A percentile compares a stretch with the other conserved stretches of the same genome.
phyloP scores from a whole-genome alignment of 2,888 invertebrate genomes.

The Diarsia brunnea region DNA sequence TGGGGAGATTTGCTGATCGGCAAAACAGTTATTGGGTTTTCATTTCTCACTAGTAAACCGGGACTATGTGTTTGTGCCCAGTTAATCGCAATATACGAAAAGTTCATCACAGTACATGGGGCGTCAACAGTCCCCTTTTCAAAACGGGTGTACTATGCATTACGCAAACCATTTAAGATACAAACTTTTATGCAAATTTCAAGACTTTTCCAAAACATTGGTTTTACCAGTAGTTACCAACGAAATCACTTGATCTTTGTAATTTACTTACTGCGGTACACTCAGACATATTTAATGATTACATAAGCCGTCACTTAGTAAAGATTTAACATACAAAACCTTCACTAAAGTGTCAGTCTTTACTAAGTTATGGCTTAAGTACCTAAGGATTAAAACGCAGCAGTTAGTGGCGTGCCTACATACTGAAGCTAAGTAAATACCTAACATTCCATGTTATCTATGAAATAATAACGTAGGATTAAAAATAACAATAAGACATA shows the following conservation, averaged over 20 bases:
- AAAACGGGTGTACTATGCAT: background rate
- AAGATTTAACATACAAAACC: no score
- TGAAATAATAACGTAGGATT: constrained; percentile 10
- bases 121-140: background rate
- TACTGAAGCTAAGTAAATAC: background rate
- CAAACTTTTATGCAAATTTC: background rate
- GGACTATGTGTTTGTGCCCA: no score
- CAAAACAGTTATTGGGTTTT: background rate
- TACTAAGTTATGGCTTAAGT: no score
- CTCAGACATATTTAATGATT: no score
- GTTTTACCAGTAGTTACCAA: background rate
- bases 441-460: background rate
- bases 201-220: background rate
- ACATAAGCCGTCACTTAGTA: no score
- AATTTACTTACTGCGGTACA: no score
- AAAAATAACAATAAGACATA: constrained; percentile 11
- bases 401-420: background rate
- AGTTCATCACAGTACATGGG: no score
- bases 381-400: no score
- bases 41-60: no score
- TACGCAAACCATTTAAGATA: background rate
- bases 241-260: background rate
- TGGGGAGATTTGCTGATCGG: background rate
- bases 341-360: no score
- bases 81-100: no score